Base-by-base conservation (phyloP, 2,888 invertebrate species). In the Laspeyria flexula region DNA sequence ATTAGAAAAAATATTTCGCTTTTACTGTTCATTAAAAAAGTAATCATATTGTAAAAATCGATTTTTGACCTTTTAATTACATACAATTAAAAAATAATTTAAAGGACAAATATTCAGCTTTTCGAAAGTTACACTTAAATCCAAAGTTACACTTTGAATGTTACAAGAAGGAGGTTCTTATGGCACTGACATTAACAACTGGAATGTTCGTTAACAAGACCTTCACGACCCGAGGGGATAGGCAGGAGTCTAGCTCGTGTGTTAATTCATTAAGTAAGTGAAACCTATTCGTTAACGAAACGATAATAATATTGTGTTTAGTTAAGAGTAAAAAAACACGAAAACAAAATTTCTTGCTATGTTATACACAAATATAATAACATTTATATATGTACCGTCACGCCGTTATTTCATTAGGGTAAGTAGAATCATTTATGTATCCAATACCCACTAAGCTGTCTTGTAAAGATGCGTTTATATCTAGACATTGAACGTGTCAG, bases 141-240 rank as follows among this genome's bases (percentile, higher is more conserved):
- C 21, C 33, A 42, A 10, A 15, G 25, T 44, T 48, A 34, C 31
- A 48, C 11, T 5, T 11, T 35, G 18, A 39, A 18, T 46, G 12
- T 50, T 13, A 23, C 25, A 40, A 44, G 21, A 29, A 44, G 34
- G 50, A 56, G 52, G 54, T 29, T 55, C 12, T 13, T 64, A 68
- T 68, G 68, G 68, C 68, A 68, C 68, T 46, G 62, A 50, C 29
- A 29, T 35, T 38, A 58, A 38, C 30, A 55, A 65, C 13, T 68
- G 68, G 68, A 68, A 68, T 68, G 67, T 68, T 45, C 18, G 37
- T 43, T 57, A 64, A 58, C 41, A 42, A 50, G 44, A 51, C 21
- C 33, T 30, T 21, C 15, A 44, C 34, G 48, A 15, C 33, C 13
- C 21, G 21, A 16, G 23, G 30, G 37, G 43, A 15, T 16, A 29